phyloP scores from a whole-genome alignment of 2,797 vertebrate species.

The Pangasius krempfi region DNA sequence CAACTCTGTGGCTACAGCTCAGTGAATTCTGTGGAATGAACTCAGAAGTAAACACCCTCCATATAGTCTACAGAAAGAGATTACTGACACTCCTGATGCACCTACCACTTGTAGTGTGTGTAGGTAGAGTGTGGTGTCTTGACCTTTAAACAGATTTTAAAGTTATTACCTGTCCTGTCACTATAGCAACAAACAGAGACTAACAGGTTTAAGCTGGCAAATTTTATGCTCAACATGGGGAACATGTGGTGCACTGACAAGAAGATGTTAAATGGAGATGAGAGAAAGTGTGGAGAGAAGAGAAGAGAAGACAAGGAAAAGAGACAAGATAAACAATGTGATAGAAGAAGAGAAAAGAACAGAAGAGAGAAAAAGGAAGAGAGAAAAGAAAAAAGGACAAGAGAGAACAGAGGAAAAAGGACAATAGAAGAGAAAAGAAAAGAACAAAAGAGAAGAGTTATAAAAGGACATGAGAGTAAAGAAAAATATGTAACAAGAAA shows the following conservation, averaged over 20 bases:
- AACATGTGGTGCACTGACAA: neutral
- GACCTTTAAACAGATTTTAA: constrained; percentile 4
- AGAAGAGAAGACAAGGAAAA: neutral
- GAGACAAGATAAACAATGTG: neutral
- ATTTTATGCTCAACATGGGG: neutral
- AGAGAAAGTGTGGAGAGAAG: neutral
- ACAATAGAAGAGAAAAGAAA: neutral
- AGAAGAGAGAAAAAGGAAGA: neutral
- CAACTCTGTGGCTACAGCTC: neutral
- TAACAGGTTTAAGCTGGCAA: neutral
- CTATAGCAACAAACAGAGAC: constrained; percentile 17
- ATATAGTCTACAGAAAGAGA: neutral
- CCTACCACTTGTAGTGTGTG: neutral
- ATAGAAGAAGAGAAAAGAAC: neutral
- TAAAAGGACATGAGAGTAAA: too few species aligned
- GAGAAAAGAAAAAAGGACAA: neutral
- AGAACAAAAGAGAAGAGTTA: neutral
- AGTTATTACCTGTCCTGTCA: neutral
- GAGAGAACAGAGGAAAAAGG: neutral
- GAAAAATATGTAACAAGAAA: neutral
- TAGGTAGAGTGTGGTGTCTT: neutral
- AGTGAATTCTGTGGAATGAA: neutral
- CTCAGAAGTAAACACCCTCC: neutral
- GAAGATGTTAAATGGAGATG: neutral
- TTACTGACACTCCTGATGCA: neutral